These are phyloP conservation scores for Apodemus speciosus DNA, from an alignment of 2,113 vertebrate genomes.

Conservation along the genomic window DNA sequence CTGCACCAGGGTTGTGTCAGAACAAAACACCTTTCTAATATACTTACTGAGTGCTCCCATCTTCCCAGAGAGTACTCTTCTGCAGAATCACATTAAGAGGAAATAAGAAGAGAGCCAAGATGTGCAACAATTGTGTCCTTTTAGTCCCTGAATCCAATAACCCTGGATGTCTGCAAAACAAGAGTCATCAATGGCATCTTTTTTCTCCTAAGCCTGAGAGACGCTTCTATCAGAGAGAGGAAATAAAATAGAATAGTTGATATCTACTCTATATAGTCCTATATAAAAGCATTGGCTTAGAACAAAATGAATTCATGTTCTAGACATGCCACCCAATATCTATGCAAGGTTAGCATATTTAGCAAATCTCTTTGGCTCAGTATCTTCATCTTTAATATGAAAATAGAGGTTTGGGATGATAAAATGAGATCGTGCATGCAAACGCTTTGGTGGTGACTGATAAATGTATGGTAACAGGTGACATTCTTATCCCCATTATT, in stretches of 20 bases:
- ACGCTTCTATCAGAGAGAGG: not conserved
- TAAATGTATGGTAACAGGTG: not conserved
- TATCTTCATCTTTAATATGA: not conserved
- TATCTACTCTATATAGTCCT: not conserved
- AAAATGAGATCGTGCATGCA: not conserved
- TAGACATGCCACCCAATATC: not conserved
- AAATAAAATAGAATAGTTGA: not conserved
- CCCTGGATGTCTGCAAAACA: not conserved
- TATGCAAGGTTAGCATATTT: not conserved
- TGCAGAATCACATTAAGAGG: not conserved
- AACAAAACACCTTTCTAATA: not conserved
- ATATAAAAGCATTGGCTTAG: not conserved
- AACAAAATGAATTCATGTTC: not conserved
- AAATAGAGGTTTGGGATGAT: not conserved
- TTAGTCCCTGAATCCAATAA: not conserved
- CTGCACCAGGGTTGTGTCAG: not conserved
- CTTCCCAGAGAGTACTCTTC: not conserved
- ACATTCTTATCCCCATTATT: too few relatives aligned
- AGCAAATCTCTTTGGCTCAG: not conserved
- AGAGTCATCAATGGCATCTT: not conserved
- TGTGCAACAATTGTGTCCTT: not conserved
- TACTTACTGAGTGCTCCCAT: not conserved
- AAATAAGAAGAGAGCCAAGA: not conserved
- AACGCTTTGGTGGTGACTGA: not conserved
- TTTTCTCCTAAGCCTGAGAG: not conserved